Evolutionary conservation across 2,113 vertebrate species (phyloP), one percentile per base, ranked within the genome.

Genomic region (Casuarius casuarius): DNA sequence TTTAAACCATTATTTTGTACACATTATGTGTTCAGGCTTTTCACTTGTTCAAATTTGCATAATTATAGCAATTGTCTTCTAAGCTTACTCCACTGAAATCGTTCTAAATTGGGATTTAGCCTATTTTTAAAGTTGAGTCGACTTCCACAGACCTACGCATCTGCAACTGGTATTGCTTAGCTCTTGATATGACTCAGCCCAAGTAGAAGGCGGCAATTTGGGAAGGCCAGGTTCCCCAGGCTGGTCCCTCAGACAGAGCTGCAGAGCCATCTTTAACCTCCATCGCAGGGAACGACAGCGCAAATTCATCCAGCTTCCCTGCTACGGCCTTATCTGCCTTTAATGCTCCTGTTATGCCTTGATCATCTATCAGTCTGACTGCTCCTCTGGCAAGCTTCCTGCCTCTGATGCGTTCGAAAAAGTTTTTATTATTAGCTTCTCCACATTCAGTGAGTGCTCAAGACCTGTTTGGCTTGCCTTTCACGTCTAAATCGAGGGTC

Each of bases 41-140:
- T 97, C 84, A 80, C 94, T 98, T 95, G 96, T 97, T 97, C 96
- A 95, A 95, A 97, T 98, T 97, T 98, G 96, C 96, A 97, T 98
- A 98, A 98, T 98, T 97, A 98, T 42, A 97, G 96, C 97, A 95
- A 98, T 98, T 98, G 97, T 98, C 96, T 97, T 84, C 93, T 94
- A 70, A 87, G 59, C 78, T 90, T 75, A 85, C 89, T 95, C 95
- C 33, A 89, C 90, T 94, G 90, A 96, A 75, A 80, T 96, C 63
- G 35, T 80, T 96, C 92, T 92, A 90, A 97, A 97, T 92, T 93
- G 92, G 93, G 94, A 96, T 94, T 95, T 86, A 83, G 94, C 62
- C 77, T 84, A 1, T 91, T 93, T 94, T 91, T 87, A 92, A 87
- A 94, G 88, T 90, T 81, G 28, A 87, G 63, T 16, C 14, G 22